Conservation (phyloP, 2,113 vertebrate species). For the Aythya baeri region DNA sequence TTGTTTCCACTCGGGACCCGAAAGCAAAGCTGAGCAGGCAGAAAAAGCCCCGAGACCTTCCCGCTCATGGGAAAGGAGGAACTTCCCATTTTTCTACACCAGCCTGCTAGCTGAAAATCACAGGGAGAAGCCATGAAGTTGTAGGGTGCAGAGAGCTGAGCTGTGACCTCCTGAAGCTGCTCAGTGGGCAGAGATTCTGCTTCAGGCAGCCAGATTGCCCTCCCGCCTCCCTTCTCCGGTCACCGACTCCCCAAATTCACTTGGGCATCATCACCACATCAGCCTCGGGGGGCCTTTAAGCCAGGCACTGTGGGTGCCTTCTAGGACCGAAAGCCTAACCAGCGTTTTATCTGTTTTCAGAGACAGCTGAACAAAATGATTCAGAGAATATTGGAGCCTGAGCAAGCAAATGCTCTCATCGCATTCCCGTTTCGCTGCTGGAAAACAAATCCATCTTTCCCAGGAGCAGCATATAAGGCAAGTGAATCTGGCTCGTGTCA, state of each 20-base stretch:
- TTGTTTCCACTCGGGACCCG: not conserved
- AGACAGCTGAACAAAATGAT: not conserved
- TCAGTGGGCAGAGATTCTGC: not conserved
- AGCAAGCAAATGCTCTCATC: constrained; percentile 45
- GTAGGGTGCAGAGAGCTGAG: not conserved
- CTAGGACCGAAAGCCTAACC: not conserved
- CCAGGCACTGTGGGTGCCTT: constrained; percentile 6
- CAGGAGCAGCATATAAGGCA: constrained; percentile 43
- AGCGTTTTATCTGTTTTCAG: not conserved
- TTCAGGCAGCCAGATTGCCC: not conserved
- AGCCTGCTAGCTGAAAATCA: not conserved
- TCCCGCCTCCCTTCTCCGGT: not conserved
- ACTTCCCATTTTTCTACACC: not conserved
- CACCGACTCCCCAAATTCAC: constrained; percentile 5
- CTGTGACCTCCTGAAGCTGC: not conserved
- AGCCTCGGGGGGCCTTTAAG: constrained; percentile 8
- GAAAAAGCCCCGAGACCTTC: not conserved
- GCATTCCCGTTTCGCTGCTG: constrained; percentile 10
- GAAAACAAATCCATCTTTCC: constrained; percentile 57
- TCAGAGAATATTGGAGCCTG: not conserved
- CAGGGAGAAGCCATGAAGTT: not conserved
- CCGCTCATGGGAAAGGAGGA: not conserved
- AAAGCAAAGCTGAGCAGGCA: not conserved
- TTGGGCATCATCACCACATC: not conserved
- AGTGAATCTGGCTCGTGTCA: constrained; percentile 60